Conservation (phyloP, 2,888 invertebrate species). For the Brenthis hecate region DNA sequence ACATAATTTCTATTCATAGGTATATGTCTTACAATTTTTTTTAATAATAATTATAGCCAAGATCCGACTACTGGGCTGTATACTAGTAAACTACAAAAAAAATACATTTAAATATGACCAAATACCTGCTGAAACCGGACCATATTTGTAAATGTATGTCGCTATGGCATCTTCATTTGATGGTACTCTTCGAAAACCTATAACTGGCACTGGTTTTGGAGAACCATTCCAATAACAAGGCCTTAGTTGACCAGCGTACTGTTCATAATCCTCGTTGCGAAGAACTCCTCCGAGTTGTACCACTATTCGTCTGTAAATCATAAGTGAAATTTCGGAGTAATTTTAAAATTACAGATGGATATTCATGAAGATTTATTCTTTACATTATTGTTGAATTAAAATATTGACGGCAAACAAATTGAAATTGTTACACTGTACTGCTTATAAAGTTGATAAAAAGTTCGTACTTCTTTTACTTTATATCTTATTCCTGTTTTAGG, state of each 20-base stretch:
- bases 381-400: too few species aligned
- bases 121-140: constrained; percentile 50
- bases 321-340: too few species aligned
- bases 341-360: too few species aligned
- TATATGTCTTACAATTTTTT: too few species aligned
- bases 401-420: too few species aligned
- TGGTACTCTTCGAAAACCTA: constrained; percentile 45
- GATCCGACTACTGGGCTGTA: too few species aligned
- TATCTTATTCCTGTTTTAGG: too few species aligned
- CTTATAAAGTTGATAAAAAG: not conserved
- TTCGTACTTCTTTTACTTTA: too few species aligned
- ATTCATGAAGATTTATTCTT: too few species aligned
- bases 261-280: constrained; percentile 41
- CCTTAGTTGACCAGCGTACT: constrained; percentile 34
- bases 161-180: constrained; percentile 47
- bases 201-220: constrained; percentile 41
- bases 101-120: not conserved
- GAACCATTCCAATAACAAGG: constrained; percentile 41
- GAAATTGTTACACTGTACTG: not conserved
- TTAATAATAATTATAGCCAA: too few species aligned
- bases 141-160: constrained; percentile 39
- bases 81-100: too few species aligned
- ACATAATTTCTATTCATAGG: too few species aligned
- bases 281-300: constrained; percentile 51
- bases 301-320: constrained; percentile 46